A percentile compares a stretch with the other conserved stretches of the same genome.
Evolutionary conservation across 2,113 vertebrate genomes (phyloP).

Genomic region (Silurus glanis): DNA sequence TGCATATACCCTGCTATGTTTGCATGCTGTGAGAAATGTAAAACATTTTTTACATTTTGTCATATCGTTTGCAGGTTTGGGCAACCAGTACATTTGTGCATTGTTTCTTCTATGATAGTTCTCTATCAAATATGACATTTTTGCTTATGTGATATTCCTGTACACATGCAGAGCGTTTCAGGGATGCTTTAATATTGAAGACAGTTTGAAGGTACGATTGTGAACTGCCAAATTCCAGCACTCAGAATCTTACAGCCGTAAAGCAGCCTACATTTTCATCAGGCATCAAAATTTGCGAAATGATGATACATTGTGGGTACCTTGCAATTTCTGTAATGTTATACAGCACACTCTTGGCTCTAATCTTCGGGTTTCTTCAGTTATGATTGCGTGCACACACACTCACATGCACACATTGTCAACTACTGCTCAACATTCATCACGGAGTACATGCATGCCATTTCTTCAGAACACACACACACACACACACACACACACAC

Average conservation of each 20-base stretch:
- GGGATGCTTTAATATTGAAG: neutral
- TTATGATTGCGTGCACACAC: neutral
- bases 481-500: neutral
- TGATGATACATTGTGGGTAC: neutral
- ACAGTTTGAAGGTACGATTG: neutral
- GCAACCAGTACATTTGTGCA: neutral
- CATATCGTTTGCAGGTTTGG: neutral
- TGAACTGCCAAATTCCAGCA: neutral
- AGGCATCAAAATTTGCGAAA: neutral
- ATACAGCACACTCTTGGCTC: slow-evolving; percentile 5
- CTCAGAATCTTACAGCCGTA: neutral
- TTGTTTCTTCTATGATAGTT: neutral
- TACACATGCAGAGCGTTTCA: neutral
- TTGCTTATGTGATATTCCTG: neutral
- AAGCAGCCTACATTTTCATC: neutral
- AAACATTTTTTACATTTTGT: too few relatives aligned
- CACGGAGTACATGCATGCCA: slow-evolving; percentile 22
- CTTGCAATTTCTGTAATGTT: slow-evolving; percentile 4
- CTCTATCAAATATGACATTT: neutral
- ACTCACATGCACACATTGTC: neutral
- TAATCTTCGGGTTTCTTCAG: slow-evolving; percentile 10
- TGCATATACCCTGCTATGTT: too few relatives aligned
- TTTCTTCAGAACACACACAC: slow-evolving; percentile 18
- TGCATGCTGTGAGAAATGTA: too few relatives aligned
- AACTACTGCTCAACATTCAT: slow-evolving; percentile 19